Base-by-base conservation (phyloP, 2,888 invertebrate species). In the Drosophila stalkeri region DNA sequence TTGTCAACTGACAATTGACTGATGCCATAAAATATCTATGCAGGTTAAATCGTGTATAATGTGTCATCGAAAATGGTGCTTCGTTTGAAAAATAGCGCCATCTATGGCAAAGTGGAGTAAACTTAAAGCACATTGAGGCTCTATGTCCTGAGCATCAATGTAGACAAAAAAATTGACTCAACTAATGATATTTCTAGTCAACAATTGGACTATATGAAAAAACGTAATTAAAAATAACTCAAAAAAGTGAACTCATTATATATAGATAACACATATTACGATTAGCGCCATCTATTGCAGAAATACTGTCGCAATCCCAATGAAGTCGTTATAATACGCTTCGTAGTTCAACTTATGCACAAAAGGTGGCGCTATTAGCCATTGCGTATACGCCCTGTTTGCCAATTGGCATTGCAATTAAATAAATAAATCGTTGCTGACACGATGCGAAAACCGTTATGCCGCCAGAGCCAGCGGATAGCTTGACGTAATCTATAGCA, bases 401-500 rank as follows among this genome's bases (percentile, higher is more conserved):
- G 5, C 8, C 51, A 68, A 39, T 16, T 14, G 18, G 11, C 6
- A 41, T 18, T 18, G 35, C n/a, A 31, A 61, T 62, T 12, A 51
- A 49, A 61, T 56, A 64, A 44, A 61, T n/a, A 16, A 39, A 16
- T 39, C 14, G 14, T 37, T 7, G 20, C n/a, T 37, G 33, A 14
- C 35, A n/a, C 14, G 16, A 49, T 52, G 51, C 37, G 41, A 61
- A 44, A 52, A 5, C 54, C 61, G 60, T 59, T 66, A 63, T 43
- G 41, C 23, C 49, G 62, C 39, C 52, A 18, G 39, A 18, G 46
- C 39, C 46, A 31, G 47, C 52, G 49, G 39, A 63, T 31, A 44
- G 57, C 12, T 64, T 77, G 65, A 75, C 75, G 75, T 64, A 67
- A 69, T 44, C 54, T 55, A n/a, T 20, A 4, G 47, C 49, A 49